Base-by-base conservation (phyloP, 92 coral and sea anemone species). In the Epizoanthus rinbou region DNA sequence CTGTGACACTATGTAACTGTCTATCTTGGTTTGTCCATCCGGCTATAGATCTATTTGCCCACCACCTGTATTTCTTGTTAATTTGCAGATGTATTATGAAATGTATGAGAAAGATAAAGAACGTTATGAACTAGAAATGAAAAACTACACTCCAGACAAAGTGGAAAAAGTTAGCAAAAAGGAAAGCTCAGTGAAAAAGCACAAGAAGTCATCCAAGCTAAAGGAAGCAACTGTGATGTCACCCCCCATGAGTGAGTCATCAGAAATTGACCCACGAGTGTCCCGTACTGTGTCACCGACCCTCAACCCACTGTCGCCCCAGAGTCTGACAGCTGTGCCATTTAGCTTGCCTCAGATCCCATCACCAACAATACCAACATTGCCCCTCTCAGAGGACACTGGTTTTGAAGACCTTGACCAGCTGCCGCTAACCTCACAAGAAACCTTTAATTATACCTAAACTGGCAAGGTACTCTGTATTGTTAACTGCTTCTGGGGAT, bases 31-130 rank as follows among this genome's bases (percentile, higher is more conserved):
- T 15, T 8, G 54, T 47, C 54, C 15, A 8, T 25, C 3, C 0
- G 21, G 7, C n/a, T 69, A 17, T 37, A 37, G 43, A 37, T 5
- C 74, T 10, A 47, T 3, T 2, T 56, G 11, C 9, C 33, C 37
- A 5, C 10, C 17, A 37, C 28, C 19, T 19, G 57, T 58, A 65
- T 16, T 24, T 68, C 47, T 16, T 18, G 33, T 80, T 54, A 22
- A 56, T 14, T 71, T 87, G 25, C 25, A 96, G 99, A 95, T 92
- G 9, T 96, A 96, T 79, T 96, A 96, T 80, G 95, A 91, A 56
- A 94, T 96, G 99, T 96, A 96, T 86, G 99, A 96, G 90, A 93
- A 90, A 74, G 98, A 96, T 74, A 96, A 96, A 75, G 99, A 89
- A 59, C 89, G 99, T 47, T 96, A 94, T 64, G 99, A 96, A 90